Evolutionary conservation across 2,888 invertebrate species (phyloP), one percentile per base, ranked within the genome.

Genomic region (Lysandra coridon): DNA sequence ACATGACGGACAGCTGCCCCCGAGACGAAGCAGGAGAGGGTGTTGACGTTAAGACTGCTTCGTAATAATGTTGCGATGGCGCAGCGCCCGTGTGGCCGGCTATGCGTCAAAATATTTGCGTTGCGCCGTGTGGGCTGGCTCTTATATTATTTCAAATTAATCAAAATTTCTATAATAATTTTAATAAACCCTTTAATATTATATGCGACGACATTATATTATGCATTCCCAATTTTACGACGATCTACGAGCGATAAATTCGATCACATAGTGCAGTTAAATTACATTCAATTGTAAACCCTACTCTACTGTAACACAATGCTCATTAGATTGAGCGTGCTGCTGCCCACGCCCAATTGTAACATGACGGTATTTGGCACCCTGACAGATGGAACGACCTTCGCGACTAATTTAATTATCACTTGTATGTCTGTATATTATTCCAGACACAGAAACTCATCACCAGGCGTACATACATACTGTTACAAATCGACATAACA

Each of bases 331-430:
- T 79, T 81, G 69, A 79, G 75, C 83, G 82, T n/a, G 69, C 14
- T 12, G 14, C 85, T 85, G 83, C 86, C 88, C 83, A 85, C 82
- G 79, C 78, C 3, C 80, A 81, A 73, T 81, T 82, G 82, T 85
- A 84, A 86, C 85, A 86, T 85, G 83, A 84, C 83, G 81, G 82
- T 79, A 79, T 80, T 84, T 90, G 89, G 89, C 89, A 87, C 75
- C 44, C 78, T 86, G 86, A 85, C 89, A 53, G 30, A 53, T 14
- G 75, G 7, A 86, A 62, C 79, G 77, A 78, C 79, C 79, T 79
- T 69, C 37, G n/a, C 14, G n/a, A 44, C 77, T 57, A 79, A 76
- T 76, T 76, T 53, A 76, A 76, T 76, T 76, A 49, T 75, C 74
- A 44, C 74, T 74, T 76, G 76, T 30, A 17, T 33, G 64, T 60